Evolutionary conservation across 92 coral and sea anemone genomes (phyloP), one percentile per base, ranked within the genome.

Genomic region (Montipora capitata): DNA sequence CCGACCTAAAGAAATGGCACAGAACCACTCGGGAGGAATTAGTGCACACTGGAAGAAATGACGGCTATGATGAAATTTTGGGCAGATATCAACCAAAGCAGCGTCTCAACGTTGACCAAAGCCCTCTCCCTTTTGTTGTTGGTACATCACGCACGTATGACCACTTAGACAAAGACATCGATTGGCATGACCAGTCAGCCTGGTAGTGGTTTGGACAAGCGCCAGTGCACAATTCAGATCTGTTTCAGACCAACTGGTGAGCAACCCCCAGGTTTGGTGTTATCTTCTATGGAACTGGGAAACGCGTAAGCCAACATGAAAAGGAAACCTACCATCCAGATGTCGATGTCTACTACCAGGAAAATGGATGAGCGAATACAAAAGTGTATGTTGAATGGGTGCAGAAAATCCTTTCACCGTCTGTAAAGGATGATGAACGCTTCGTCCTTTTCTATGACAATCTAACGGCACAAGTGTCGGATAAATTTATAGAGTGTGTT

Each of bases 101-200:
- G 75, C 12, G 91, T 5, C 67, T 81, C 18, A 88, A 88, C 40
- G 87, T 88, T 16, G 92, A 88, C 68, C 82, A 80, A 81, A 88
- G 76, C 78, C 77, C 91, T 7, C 91, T 88, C 69, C 91, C 87
- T 13, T 81, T 81, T 64, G 87, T 44, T 42, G 82, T 88, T 3
- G 44, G 43, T 2, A 73, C 69, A 72, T 42, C 14, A 4, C 35
- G 16, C 14, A 88, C 70, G 10, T 81, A 88, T 80, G 87, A 88
- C 17, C 51, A 45, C 51, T 45, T 45, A 45, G 51, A 45, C 51
- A 45, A 45, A 45, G 51, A 45, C 51, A 8, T 43, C 39, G 12
- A 85, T 2, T 83, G 77, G 61, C 89, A 39, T 40, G 69, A 76
- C 76, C 83, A 52, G 82, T 5, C 77, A 72, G 20, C 77, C 89